Percentiles rank a stretch among this genome's conserved stretches.
These are phyloP conservation scores for Setophaga petechia DNA, from an alignment of 2,113 vertebrate species.

Conservation along the genomic window DNA sequence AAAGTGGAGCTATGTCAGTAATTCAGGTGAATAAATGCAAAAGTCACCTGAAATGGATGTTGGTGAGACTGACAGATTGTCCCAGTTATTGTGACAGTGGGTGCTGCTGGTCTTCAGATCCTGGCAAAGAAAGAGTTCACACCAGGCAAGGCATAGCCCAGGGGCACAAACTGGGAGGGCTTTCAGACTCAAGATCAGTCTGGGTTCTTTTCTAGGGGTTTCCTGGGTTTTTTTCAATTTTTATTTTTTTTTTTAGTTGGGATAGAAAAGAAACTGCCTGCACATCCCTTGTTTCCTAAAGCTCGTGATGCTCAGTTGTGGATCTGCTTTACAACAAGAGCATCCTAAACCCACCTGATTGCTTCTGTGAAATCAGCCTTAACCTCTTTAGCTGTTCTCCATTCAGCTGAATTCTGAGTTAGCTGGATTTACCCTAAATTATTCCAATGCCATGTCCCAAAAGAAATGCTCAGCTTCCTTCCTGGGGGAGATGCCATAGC, in stretches of 20 bases:
- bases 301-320: not conserved
- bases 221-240: not conserved
- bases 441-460: not conserved
- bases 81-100: not conserved
- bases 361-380: not conserved
- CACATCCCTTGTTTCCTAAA: not conserved
- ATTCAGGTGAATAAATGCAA: not conserved
- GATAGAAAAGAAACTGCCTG: not conserved
- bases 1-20: not conserved
- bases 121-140: not conserved
- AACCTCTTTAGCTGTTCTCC: not conserved
- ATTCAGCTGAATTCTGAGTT: not conserved
- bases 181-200: not conserved
- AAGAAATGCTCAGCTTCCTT: not conserved
- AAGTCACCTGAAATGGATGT: not conserved
- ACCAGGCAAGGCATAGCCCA: not conserved
- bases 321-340: not conserved
- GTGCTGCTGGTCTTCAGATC: not conserved
- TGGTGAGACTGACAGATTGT: not conserved
- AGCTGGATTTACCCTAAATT: not conserved
- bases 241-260: too few species aligned
- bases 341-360: not conserved
- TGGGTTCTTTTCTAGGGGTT: accelerated
- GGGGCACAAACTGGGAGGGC: not conserved
- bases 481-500: not conserved